Percentiles rank a stretch among this genome's conserved stretches.
These are phyloP conservation scores for Onychorhynchus coronatus DNA, from an alignment of 2,113 vertebrate species.

Conservation along the genomic window DNA sequence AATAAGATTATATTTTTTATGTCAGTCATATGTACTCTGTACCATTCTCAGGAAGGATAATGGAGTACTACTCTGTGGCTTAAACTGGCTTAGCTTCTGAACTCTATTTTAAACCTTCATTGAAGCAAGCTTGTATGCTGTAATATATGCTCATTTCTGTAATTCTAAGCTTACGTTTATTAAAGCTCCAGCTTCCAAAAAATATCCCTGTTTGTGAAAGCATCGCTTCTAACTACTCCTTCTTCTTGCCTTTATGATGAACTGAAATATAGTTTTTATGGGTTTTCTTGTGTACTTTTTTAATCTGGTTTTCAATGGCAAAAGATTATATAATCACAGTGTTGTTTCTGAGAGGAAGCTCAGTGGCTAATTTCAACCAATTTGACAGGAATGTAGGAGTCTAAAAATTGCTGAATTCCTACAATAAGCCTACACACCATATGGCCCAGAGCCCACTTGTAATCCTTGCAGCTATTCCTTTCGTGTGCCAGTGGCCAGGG, in stretches of 20 bases:
- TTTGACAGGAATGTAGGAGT: constrained; percentile 48
- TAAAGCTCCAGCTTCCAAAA: background rate
- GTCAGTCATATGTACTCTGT: background rate
- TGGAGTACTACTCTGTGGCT: background rate
- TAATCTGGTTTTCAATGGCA: background rate
- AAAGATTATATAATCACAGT: background rate
- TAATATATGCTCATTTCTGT: constrained; percentile 11
- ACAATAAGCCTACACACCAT: constrained; percentile 57
- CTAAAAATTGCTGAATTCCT: constrained; percentile 47
- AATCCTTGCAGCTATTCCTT: constrained; percentile 35
- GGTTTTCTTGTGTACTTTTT: background rate
- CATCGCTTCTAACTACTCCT: background rate
- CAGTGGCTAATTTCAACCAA: constrained; percentile 35
- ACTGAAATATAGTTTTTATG: background rate
- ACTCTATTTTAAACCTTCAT: constrained; percentile 35
- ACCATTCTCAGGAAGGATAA: constrained; percentile 23
- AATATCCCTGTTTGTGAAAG: background rate
- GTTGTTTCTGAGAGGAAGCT: background rate
- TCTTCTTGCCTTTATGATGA: background rate
- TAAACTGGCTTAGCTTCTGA: constrained; percentile 52
- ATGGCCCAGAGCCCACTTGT: constrained; percentile 32
- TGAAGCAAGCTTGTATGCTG: background rate
- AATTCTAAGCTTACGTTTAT: background rate
- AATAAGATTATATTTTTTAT: constrained; percentile 46
- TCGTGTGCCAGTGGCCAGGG: background rate